phyloP scores from a whole-genome alignment of 2,113 vertebrate species.

The Scopus umbretta region DNA sequence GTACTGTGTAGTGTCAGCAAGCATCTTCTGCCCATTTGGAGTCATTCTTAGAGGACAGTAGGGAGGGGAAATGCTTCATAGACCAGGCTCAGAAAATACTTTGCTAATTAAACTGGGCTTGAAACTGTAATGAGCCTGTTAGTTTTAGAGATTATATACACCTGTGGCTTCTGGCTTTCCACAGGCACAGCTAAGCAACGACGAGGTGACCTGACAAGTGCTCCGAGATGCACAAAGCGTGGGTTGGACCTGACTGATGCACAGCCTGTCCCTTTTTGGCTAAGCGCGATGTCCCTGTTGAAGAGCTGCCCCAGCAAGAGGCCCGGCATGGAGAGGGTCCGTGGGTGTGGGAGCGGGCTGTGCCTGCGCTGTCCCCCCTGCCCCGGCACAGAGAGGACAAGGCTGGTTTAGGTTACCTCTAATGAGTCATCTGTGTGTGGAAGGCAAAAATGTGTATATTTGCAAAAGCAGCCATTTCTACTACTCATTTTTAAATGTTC shows the following conservation, averaged over 20 bases:
- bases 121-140: background rate
- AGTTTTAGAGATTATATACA: no score
- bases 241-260: no score
- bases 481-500: fast-evolving
- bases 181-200: no score
- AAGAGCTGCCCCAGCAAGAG: background rate
- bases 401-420: background rate
- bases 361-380: background rate
- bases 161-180: background rate
- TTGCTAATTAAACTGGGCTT: background rate
- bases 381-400: no score
- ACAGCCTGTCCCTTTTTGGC: no score
- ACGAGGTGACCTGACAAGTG: background rate
- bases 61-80: background rate
- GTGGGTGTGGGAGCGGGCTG: background rate
- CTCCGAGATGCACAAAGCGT: background rate
- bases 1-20: background rate
- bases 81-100: background rate
- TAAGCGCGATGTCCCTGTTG: no score
- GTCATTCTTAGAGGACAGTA: background rate
- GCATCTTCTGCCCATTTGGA: background rate
- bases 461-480: background rate
- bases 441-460: fast-evolving
- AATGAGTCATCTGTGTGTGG: fast-evolving
- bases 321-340: background rate